A percentile compares a stretch with the other conserved stretches of the same genome.
Evolutionary conservation across 92 coral and sea anemone genomes (phyloP).

Genomic region (Zoanthus sansibaricus): DNA sequence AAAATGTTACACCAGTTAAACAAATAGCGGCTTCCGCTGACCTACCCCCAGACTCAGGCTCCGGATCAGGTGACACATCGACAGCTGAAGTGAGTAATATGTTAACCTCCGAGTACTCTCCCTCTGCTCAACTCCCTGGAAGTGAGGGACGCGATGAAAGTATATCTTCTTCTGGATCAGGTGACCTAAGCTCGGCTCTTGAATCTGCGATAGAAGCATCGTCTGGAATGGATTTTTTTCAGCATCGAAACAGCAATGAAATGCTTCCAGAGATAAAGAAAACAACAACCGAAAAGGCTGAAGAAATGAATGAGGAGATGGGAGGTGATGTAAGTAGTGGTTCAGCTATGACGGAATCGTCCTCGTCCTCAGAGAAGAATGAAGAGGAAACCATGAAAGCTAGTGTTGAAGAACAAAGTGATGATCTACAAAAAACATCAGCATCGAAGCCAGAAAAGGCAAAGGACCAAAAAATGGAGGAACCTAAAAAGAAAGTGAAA

Average conservation of each 20-base stretch:
- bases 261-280: constrained; percentile 62
- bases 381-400: constrained; percentile 17
- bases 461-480: background rate
- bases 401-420: background rate
- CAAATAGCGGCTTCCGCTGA: constrained; percentile 7
- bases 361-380: constrained; percentile 26
- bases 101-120: constrained; percentile 30
- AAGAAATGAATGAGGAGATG: constrained; percentile 17
- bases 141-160: constrained; percentile 58
- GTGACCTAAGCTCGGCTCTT: constrained; percentile 41
- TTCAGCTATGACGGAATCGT: background rate
- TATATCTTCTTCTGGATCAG: constrained; percentile 84
- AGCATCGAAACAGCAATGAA: constrained; percentile 59
- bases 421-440: background rate
- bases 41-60: constrained; percentile 56
- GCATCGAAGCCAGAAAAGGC: background rate
- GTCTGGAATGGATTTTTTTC: constrained; percentile 62
- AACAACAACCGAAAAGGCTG: constrained; percentile 29
- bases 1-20: background rate
- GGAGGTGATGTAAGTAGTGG: constrained; percentile 31
- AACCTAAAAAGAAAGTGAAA: constrained; percentile 4
- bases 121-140: constrained; percentile 70
- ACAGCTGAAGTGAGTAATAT: background rate
- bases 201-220: constrained; percentile 51
- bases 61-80: constrained; percentile 65